Evolutionary conservation across 2,797 vertebrate species (phyloP).

Genomic region (Argya squamiceps): DNA sequence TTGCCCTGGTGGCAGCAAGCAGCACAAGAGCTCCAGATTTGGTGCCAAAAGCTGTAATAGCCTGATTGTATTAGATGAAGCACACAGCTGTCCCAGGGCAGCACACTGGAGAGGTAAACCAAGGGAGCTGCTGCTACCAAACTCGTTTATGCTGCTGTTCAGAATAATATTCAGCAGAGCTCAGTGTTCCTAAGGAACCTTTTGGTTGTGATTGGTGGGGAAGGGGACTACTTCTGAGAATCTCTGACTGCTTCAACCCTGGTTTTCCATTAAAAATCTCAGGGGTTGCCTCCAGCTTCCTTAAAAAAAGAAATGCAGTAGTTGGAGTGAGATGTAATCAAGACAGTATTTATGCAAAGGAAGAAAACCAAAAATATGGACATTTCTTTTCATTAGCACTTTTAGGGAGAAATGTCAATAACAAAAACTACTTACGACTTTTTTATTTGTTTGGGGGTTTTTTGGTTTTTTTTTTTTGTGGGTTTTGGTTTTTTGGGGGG

Average conservation of each 20-base stretch:
- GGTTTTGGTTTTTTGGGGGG: too few relatives aligned
- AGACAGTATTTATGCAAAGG: neutral
- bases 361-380: neutral
- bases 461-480: neutral
- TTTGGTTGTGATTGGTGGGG: neutral
- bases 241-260: neutral
- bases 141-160: rapidly evolving
- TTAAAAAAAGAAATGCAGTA: neutral
- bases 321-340: neutral
- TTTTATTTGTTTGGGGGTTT: too few relatives aligned
- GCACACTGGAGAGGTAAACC: neutral
- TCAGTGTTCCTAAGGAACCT: neutral
- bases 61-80: neutral
- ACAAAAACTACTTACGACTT: neutral
- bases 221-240: neutral
- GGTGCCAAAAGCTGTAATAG: neutral
- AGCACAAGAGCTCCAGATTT: neutral
- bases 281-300: neutral
- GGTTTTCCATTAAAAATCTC: neutral
- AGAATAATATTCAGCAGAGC: neutral
- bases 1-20: neutral
- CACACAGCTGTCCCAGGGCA: neutral
- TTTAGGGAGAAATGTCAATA: neutral
- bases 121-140: neutral
- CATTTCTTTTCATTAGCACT: neutral